These are phyloP conservation scores for Protophormia terraenovae DNA, from an alignment of 2,888 invertebrate species.

Conservation along the genomic window DNA sequence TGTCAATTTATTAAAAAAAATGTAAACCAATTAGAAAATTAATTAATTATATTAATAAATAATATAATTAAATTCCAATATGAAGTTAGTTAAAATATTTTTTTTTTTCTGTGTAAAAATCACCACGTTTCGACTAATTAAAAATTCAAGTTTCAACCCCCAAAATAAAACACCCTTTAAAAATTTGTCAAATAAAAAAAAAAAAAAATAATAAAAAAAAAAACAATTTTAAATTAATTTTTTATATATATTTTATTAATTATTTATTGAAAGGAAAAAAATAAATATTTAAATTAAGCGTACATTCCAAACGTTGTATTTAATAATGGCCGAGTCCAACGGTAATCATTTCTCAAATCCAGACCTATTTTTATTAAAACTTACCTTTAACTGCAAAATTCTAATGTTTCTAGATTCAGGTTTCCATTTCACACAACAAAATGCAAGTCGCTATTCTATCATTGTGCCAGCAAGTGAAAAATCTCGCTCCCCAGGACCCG, in stretches of 20 bases:
- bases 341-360: not conserved
- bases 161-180: too few species aligned
- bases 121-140: too few species aligned
- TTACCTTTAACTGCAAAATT: not conserved
- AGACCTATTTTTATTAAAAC: not conserved
- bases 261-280: not conserved
- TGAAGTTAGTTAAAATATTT: too few species aligned
- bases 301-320: not conserved
- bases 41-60: too few species aligned
- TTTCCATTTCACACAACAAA: not conserved
- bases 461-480: slow-evolving; percentile 13
- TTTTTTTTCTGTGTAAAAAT: too few species aligned
- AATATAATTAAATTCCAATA: too few species aligned
- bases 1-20: too few species aligned
- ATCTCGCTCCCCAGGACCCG: slow-evolving; percentile 17
- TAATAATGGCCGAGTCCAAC: not conserved
- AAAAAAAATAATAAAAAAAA: not conserved
- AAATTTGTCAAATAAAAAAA: not conserved
- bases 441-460: not conserved
- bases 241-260: not conserved
- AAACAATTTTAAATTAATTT: not conserved
- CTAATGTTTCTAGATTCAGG: not conserved
- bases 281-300: not conserved
- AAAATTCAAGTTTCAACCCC: too few species aligned
- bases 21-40: too few species aligned